Base-by-base conservation (phyloP, 2,113 vertebrate genomes). In the Ceyx margarethae region DNA sequence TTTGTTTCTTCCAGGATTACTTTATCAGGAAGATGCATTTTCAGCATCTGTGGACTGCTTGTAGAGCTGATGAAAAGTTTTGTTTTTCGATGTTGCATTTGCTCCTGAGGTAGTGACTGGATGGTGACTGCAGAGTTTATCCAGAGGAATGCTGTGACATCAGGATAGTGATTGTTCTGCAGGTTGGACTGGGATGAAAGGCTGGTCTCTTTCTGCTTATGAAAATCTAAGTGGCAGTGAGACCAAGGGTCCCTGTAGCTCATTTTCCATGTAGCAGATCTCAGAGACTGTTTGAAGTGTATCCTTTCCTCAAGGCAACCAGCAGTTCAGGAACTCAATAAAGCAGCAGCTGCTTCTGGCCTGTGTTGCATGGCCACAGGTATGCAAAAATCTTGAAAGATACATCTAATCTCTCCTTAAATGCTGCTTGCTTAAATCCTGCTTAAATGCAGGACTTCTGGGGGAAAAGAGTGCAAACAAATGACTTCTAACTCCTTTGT, bases 391-490 rank as follows among this genome's bases (percentile, higher is more conserved):
- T 77, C 10, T 56, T 83, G 56, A 66, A 71, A 33, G 21, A 15
- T 12, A n/a, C 29, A 21, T 37, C 43, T 74, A 23, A 23, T 90
- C 2, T 6, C 26, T 88, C 77, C 11, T 74, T 91, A 67, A 91
- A 66, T 81, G 11, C 60, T 18, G 28, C 53, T 31, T 56, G 28
- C 25, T 26, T 54, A 54, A 54, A 29, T 54, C 51, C 10, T 54
- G 19, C 42, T 29, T 4, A 56, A 56, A 54, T 18, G 28, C 28
- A 31, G 29, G 19, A n/a, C 23, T 69, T 86, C 0, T 0, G 0
- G 53, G 56, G 53, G 81, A 75, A 76, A 62, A 54, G 5, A 11
- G 33, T 33, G 33, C 33, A 33, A 33, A 33, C 33, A 33, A 33
- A 33, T 33, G 33, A 33, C 33, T 33, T 33, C 33, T 77, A 6